Evolutionary conservation across 1,140 invertebrate genomes (phyloP), one percentile per base, ranked within the genome.

Genomic region (Drosophila rhopaloa): DNA sequence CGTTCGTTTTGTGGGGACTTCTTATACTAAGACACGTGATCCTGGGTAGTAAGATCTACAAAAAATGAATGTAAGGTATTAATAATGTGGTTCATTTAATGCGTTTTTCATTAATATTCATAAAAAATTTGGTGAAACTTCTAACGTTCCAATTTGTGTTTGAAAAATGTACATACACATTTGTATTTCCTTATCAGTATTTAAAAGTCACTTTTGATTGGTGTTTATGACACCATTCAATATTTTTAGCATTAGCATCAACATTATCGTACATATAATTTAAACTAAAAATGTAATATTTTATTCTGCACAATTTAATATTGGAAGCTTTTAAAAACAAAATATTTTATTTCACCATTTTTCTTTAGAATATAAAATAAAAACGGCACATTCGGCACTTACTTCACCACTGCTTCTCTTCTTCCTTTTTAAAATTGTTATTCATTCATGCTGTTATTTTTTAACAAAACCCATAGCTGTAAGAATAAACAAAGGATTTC

Each of bases 1-100:
- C 75, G 65, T 61, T 73, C 40, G 41, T 71, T 59, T 24, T 58
- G 27, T 37, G 27, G 37, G 29, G 41, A 44, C 35, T 19, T 68
- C 40, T 62, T 56, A 46, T 24, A 37, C 14, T 19, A 40, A 43
- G 44, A 50, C 83, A 85, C 83, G 82, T 85, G 82, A 76, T 76
- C 40, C 46, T 51, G 41, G 13, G 7, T 67, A 14, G n/a, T 24
- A 29, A 41, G 38, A 43, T 37, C 72, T 76, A 44, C 11, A 43
- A 54, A 54, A 44, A 35, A 37, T 19, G 13, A 9, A 24, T 44
- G 13, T 5, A 10, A 27, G 0, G 5, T 8, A 3, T 43, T 14
- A 10, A 48, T 27, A 27, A 27, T 0, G 6, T 24, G 14, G 5
- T 8, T 24, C 4, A 46, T 27, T 29, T 8, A 27, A 14, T 14